A percentile compares a stretch with the other conserved stretches of the same genome.
Evolutionary conservation across 2,888 invertebrate species (phyloP).

Genomic region (Eumacrocentrus americanus): DNA sequence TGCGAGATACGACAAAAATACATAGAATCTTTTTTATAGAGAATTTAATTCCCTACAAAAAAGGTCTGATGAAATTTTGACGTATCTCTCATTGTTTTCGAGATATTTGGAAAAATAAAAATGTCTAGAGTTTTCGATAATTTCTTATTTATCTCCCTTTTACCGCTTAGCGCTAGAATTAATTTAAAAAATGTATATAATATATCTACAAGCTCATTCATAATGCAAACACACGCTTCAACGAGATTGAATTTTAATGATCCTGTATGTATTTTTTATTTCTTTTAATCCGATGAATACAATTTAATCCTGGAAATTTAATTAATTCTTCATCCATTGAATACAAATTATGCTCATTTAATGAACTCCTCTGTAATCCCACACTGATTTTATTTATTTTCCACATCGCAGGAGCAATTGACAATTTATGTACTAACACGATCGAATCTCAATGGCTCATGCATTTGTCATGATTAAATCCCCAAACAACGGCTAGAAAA

Average conservation of each 20-base stretch:
- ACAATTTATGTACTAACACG: neutral
- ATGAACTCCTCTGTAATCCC: conserved; percentile 5
- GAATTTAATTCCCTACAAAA: too few relatives aligned
- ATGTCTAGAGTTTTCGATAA: too few relatives aligned
- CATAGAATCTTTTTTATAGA: too few relatives aligned
- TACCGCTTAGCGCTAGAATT: too few relatives aligned
- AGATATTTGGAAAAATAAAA: too few relatives aligned
- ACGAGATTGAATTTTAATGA: neutral
- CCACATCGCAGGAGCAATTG: neutral
- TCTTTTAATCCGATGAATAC: conserved; percentile 7
- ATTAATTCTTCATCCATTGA: conserved; percentile 6
- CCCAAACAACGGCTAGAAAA: neutral
- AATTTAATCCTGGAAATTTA: conserved; percentile 23
- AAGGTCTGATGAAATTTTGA: too few relatives aligned
- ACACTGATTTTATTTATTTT: neutral
- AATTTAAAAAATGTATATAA: neutral
- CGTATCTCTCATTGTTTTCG: too few relatives aligned
- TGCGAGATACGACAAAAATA: too few relatives aligned
- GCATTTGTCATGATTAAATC: conserved; percentile 4
- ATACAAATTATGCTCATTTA: conserved; percentile 6
- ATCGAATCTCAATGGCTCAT: neutral
- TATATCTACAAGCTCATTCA: neutral
- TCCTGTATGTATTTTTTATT: neutral
- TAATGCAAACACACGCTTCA: too few relatives aligned
- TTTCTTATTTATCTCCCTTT: too few relatives aligned